A percentile compares a stretch with the other conserved stretches of the same genome.
Conservation (phyloP, 2,797 vertebrate genomes). For the Thamnophis elegans region DNA sequence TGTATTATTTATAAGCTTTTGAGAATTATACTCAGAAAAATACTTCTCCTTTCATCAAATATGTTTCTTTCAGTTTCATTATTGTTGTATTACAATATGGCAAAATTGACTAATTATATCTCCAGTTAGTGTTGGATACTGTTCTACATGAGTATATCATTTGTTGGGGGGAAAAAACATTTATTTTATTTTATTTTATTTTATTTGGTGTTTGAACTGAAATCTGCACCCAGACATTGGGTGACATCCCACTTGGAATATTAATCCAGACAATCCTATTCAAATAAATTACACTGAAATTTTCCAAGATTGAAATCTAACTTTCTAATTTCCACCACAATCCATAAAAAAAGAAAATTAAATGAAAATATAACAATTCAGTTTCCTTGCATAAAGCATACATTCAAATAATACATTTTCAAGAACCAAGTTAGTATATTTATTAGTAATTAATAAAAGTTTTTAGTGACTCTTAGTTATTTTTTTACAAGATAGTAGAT, state of each 20-base stretch:
- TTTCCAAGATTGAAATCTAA: not conserved
- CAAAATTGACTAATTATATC: not conserved
- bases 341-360: not conserved
- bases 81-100: not conserved
- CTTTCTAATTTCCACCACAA: not conserved
- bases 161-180: not conserved
- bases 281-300: not conserved
- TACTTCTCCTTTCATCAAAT: not conserved
- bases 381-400: not conserved
- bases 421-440: not conserved
- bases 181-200: not conserved
- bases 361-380: not conserved
- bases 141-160: not conserved
- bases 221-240: not conserved
- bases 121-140: not conserved
- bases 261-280: not conserved
- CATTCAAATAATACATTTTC: not conserved
- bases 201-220: not conserved
- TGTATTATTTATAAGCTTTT: not conserved
- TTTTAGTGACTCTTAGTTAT: not conserved
- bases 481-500: not conserved
- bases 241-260: not conserved
- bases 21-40: not conserved
- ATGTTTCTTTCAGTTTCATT: not conserved
- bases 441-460: not conserved